These are phyloP conservation scores for Zaprionus kolodkinae DNA, from an alignment of 1,140 invertebrate species.

Conservation along the genomic window DNA sequence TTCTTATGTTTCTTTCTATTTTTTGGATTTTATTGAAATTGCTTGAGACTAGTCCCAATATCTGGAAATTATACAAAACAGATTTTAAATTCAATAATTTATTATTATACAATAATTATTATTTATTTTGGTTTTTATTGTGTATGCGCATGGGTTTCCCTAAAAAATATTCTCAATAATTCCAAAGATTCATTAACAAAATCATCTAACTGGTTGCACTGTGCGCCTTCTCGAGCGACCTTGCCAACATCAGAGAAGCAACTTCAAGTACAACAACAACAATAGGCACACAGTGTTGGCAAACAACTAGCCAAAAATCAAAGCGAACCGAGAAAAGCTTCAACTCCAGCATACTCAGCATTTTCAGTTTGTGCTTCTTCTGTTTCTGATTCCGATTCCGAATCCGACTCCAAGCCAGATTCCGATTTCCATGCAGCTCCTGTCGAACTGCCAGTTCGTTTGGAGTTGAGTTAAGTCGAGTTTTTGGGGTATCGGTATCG, in stretches of 20 bases:
- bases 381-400: not conserved
- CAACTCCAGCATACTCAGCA: constrained; percentile 63
- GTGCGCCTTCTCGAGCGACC: constrained; percentile 67
- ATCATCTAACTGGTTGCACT: constrained; percentile 5
- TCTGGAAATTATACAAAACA: too few species aligned
- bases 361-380: constrained; percentile 28
- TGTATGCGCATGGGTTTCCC: too few species aligned
- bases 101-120: too few species aligned
- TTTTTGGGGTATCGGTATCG: not conserved
- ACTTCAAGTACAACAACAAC: constrained; percentile 18
- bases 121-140: too few species aligned
- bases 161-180: too few species aligned
- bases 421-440: not conserved
- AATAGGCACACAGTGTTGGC: constrained; percentile 48
- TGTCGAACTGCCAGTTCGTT: constrained; percentile 24
- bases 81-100: too few species aligned
- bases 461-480: constrained; percentile 24
- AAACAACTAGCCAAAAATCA: constrained; percentile 70
- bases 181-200: too few species aligned
- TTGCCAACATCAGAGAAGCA: constrained; percentile 61
- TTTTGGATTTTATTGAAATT: too few species aligned
- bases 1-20: too few species aligned
- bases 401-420: not conserved
- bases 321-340: constrained; percentile 39
- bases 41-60: too few species aligned